Conservation (phyloP, 2,113 vertebrate species). For the Myrmophylax atrothorax region DNA sequence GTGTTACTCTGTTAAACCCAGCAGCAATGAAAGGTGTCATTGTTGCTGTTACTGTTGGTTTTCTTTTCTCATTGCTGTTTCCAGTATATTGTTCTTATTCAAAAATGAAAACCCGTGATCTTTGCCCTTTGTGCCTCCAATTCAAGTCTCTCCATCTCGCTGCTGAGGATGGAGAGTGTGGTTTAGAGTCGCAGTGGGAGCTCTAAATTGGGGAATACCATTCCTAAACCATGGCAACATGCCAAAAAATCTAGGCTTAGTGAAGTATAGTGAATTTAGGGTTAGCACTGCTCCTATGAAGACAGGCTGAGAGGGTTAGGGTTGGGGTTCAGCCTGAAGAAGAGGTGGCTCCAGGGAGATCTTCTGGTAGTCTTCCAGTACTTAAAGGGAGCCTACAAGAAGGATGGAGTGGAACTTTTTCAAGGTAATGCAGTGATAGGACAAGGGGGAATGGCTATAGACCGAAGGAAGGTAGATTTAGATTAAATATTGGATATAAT, state of each 20-base stretch:
- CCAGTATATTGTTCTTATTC: not conserved
- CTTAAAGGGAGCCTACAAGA: not conserved
- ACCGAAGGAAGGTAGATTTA: not conserved
- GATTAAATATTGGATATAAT: not conserved
- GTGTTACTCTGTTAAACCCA: not conserved
- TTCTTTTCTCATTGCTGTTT: not conserved
- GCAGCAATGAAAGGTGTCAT: not conserved
- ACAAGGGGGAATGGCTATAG: not conserved
- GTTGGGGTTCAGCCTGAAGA: not conserved
- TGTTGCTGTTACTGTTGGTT: not conserved
- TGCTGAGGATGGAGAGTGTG: not conserved
- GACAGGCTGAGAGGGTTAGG: not conserved
- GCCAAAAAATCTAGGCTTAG: not conserved
- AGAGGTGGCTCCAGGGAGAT: not conserved
- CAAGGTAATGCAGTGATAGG: not conserved
- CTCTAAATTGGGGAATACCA: not conserved
- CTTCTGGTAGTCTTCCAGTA: not conserved
- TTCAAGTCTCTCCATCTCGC: not conserved
- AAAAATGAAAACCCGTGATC: not conserved
- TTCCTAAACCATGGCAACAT: not conserved
- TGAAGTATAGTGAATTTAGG: not conserved
- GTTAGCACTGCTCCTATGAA: not conserved
- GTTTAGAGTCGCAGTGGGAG: not conserved
- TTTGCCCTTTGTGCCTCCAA: not conserved
- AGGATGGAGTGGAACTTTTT: not conserved